Evolutionary conservation across 2,113 vertebrate genomes (phyloP).

Genomic region (Rousettus leschenaultii): DNA sequence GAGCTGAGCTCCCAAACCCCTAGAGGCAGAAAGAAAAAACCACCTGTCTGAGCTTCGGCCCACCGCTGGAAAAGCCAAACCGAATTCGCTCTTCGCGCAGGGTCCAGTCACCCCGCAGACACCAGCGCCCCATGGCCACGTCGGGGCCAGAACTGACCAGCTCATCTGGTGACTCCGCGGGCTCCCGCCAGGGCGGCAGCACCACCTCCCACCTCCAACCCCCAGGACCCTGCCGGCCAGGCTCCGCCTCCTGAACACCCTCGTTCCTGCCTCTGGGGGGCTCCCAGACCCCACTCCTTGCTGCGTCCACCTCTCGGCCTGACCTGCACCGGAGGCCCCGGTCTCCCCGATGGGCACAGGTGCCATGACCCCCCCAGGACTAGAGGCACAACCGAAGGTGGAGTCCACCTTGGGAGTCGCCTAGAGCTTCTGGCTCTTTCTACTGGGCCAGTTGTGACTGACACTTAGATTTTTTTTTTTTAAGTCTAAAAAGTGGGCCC

Average conservation of each 20-base stretch:
- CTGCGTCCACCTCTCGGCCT: fast-evolving
- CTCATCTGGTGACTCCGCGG: neutral
- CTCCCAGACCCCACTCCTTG: fast-evolving
- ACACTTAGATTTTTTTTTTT: neutral
- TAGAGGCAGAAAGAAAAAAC: neutral
- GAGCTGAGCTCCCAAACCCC: neutral
- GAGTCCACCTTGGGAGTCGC: fast-evolving
- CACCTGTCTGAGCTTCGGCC: neutral
- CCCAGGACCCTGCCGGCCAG: too few relatives aligned
- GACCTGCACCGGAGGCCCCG: fast-evolving
- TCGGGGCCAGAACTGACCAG: neutral
- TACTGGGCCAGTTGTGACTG: too few relatives aligned
- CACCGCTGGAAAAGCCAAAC: neutral
- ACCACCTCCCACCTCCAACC: too few relatives aligned
- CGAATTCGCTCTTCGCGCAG: neutral
- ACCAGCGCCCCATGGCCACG: neutral
- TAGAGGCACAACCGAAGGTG: neutral
- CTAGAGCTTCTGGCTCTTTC: neutral
- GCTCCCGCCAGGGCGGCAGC: neutral
- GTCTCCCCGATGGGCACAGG: neutral
- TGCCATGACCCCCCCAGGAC: fast-evolving
- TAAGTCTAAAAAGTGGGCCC: neutral
- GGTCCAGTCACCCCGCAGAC: neutral
- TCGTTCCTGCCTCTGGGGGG: neutral
- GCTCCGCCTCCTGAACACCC: too few relatives aligned